A percentile compares a stretch with the other conserved stretches of the same genome.
Conservation (phyloP, 1,140 invertebrate species). For the Pseudomyrmex concolor region DNA sequence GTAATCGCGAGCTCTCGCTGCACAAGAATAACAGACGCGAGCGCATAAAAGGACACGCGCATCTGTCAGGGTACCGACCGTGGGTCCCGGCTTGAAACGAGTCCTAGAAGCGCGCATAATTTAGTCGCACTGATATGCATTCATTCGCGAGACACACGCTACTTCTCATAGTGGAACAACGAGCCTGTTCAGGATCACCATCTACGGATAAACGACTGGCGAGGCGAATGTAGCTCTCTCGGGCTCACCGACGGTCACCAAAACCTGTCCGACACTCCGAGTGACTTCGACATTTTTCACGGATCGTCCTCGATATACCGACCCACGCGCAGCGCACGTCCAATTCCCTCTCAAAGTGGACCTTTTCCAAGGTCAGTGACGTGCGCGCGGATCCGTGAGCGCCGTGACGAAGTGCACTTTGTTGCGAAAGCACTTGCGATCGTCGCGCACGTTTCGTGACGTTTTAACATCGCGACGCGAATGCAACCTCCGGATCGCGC, state of each 20-base stretch:
- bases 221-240: conserved; percentile 35
- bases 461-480: conserved; percentile 41
- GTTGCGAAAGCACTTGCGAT: conserved; percentile 49
- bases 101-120: conserved; percentile 53
- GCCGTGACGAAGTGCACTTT: conserved; percentile 51
- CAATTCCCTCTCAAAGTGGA: conserved; percentile 35
- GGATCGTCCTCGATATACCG: conserved; percentile 40
- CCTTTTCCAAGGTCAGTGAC: conserved; percentile 45
- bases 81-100: conserved; percentile 39
- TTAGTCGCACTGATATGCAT: conserved; percentile 55
- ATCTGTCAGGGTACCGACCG: conserved; percentile 29
- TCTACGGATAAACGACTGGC: conserved; percentile 39
- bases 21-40: conserved; percentile 10
- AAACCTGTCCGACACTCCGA: conserved; percentile 50
- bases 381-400: conserved; percentile 17
- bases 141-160: conserved; percentile 46
- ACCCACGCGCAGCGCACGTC: conserved; percentile 21
- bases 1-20: conserved; percentile 28
- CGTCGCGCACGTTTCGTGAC: conserved; percentile 32
- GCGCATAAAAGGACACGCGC: conserved; percentile 34
- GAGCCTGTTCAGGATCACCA: conserved; percentile 50
- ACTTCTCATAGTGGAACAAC: conserved; percentile 48
- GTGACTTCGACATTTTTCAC: conserved; percentile 11
- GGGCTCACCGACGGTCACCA: conserved; percentile 23
- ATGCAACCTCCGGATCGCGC: conserved; percentile 18